Percentiles rank a stretch among this genome's conserved stretches.
These are phyloP conservation scores for Lerista edwardsae DNA, from an alignment of 2,797 vertebrate species.

Conservation along the genomic window DNA sequence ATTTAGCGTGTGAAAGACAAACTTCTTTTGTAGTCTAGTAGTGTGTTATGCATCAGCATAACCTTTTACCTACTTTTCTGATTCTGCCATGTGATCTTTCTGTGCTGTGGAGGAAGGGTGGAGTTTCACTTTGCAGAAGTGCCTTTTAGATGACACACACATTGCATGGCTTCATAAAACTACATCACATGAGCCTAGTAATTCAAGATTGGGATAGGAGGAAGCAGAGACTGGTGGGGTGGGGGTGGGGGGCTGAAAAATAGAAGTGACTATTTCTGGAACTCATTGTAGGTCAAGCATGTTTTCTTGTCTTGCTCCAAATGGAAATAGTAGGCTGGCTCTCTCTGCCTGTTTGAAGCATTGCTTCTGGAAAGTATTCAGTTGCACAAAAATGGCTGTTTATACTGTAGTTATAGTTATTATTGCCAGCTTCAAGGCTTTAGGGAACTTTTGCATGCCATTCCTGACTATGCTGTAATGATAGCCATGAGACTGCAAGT, in stretches of 20 bases:
- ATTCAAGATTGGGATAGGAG: neutral
- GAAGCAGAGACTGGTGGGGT: no score
- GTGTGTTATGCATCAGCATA: conserved; percentile 56
- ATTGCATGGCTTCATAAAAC: neutral
- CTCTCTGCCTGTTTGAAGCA: neutral
- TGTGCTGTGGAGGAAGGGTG: conserved; percentile 39
- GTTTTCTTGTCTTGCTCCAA: neutral
- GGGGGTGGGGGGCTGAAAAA: neutral
- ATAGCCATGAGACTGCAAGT: neutral
- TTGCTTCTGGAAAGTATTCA: neutral
- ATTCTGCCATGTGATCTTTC: conserved; percentile 68
- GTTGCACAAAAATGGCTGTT: neutral
- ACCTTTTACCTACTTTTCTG: conserved; percentile 79
- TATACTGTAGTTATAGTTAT: neutral
- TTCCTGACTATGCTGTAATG: neutral
- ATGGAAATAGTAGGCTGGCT: neutral
- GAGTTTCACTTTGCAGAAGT: conserved; percentile 31
- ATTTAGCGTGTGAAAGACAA: conserved; percentile 37
- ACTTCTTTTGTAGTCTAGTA: conserved; percentile 8
- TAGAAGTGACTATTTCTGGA: neutral
- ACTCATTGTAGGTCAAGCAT: neutral
- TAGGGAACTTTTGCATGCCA: neutral
- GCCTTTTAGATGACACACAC: neutral
- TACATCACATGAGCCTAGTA: neutral
- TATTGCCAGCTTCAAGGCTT: neutral